A percentile compares a stretch with the other conserved stretches of the same genome.
phyloP scores from a whole-genome alignment of 1,140 invertebrate species.

The Helicoverpa armigera region DNA sequence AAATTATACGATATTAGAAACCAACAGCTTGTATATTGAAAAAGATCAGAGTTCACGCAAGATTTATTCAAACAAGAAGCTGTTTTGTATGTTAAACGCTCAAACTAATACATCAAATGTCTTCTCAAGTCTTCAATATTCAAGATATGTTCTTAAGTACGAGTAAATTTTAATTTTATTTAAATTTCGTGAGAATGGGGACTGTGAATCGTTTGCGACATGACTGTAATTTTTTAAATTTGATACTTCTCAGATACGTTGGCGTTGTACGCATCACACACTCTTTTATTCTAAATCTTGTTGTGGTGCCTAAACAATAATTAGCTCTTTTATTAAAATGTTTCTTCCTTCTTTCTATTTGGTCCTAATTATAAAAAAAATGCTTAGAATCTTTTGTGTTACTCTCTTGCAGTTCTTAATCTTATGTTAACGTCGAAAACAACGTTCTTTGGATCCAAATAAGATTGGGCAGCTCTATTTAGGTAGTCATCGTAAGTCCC shows the following conservation, averaged over 20 bases:
- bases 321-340: no score
- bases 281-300: background rate
- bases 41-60: constrained; percentile 35
- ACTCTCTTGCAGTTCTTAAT: no score
- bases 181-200: constrained; percentile 34
- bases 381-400: no score
- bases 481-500: no score
- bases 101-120: constrained; percentile 32
- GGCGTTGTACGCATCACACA: background rate
- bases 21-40: constrained; percentile 39
- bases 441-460: no score
- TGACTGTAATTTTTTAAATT: background rate
- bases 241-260: background rate
- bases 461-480: no score
- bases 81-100: constrained; percentile 38
- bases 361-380: no score
- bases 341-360: background rate
- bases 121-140: constrained; percentile 42
- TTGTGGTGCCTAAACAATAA: no score
- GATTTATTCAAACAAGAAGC: constrained; percentile 44
- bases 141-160: constrained; percentile 24
- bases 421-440: no score
- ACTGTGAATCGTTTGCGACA: constrained; percentile 47
- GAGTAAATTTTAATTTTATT: constrained; percentile 48
- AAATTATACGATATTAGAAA: constrained; percentile 33